Percentiles rank a stretch among this genome's conserved stretches.
Evolutionary conservation across 1,140 invertebrate genomes (phyloP).

Genomic region (Caenorhabditis latens): DNA sequence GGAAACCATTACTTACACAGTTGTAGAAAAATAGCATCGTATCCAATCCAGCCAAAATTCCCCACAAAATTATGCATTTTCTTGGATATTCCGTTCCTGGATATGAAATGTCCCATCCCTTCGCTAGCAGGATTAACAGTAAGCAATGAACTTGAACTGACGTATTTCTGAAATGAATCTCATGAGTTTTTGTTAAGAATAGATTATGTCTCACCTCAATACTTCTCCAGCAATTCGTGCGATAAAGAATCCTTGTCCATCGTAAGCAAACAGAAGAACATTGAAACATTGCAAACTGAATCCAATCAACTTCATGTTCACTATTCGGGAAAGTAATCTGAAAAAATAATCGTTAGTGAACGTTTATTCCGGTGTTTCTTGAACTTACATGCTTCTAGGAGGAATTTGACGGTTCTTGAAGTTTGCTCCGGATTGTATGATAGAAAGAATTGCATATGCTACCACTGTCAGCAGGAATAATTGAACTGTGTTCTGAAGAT

Average conservation of each 20-base stretch:
- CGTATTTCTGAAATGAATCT: constrained; percentile 45
- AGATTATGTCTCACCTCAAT: constrained; percentile 85
- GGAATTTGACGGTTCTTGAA: constrained; percentile 84
- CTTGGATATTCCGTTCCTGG: constrained; percentile 82
- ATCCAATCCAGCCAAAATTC: constrained; percentile 91
- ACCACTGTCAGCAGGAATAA: constrained; percentile 90
- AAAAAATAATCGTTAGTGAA: not conserved
- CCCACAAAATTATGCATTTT: constrained; percentile 87
- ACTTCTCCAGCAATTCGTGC: constrained; percentile 87
- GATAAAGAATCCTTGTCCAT: constrained; percentile 87
- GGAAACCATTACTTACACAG: constrained; percentile 83
- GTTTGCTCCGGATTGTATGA: constrained; percentile 90
- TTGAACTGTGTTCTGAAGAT: constrained; percentile 86
- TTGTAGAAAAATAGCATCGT: constrained; percentile 94
- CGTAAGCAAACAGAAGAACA: constrained; percentile 88
- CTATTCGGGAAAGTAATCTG: constrained; percentile 86
- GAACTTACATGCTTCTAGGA: constrained; percentile 80
- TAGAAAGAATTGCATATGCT: constrained; percentile 88
- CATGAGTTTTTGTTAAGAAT: constrained; percentile 82
- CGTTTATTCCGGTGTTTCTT: too few species aligned
- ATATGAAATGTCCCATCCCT: constrained; percentile 96
- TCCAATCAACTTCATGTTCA: constrained; percentile 88
- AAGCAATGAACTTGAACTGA: constrained; percentile 81
- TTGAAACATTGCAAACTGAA: constrained; percentile 90
- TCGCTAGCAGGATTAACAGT: constrained; percentile 90